Base-by-base conservation (phyloP, 2,888 invertebrate genomes). In the Dynastes maya region DNA sequence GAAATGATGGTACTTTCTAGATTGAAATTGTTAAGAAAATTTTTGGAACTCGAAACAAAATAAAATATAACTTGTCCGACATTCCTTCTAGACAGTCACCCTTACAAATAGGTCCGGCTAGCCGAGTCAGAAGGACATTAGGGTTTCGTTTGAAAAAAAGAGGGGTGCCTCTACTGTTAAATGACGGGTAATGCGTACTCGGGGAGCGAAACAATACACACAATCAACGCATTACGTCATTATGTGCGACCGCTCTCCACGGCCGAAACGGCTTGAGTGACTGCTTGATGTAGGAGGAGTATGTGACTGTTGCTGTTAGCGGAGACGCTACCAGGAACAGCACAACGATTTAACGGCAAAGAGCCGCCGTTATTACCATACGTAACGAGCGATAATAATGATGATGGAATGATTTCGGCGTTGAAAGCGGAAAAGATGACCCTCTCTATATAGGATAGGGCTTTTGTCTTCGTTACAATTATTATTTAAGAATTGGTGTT, bases 151-250 rank as follows among this genome's bases (percentile, higher is more conserved):
- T 2, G 8, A 16, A 11, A 58, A n/a, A 16, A 51, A n/a, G 67
- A 58, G 71, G 68, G 74, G 45, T 51, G 86, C 85, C 8, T 85
- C 84, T 82, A 1, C 83, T 85, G 84, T 87, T 87, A 88, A 88
- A 88, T 87, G 87, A 87, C 86, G 86, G 86, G 87, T 87, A 87
- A 87, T 87, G 86, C 83, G 84, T 85, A 84, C 85, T 86, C 84
- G 83, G 83, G 82, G 87, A 86, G 81, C 84, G 86, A 88, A 87
- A 88, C 88, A 88, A 88, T 88, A 86, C 87, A 68, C 65, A 87
- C 88, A 88, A 89, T 89, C 89, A 89, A 86, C 86, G 87, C 87
- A 88, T 88, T 88, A 88, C 87, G 88, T 87, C 88, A 87, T 88
- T 88, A 86, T 86, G 85, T 85, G 86, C 85, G 84, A 79, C 80